Base-by-base conservation (phyloP, 2,113 vertebrate genomes). In the Laticauda colubrina region DNA sequence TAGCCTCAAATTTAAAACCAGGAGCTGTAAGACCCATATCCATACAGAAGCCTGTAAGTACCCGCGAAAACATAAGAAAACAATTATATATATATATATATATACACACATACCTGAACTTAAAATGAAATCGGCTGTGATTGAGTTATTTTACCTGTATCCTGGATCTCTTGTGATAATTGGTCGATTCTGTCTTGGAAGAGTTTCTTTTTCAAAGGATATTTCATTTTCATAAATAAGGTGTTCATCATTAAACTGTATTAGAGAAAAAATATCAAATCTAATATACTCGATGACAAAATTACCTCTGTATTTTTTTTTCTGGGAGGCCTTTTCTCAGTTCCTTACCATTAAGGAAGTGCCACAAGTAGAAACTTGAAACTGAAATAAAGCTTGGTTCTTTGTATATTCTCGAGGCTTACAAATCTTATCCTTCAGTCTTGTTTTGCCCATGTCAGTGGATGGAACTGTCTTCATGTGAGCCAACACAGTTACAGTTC, bases 141-240 rank as follows among this genome's bases (percentile, higher is more conserved):
- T 48, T 64, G 0, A 85, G 45, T 45, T 48, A 20, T 95, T 90
- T n/a, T 96, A 97, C 97, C 95, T 97, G 94, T 96, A 96, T 92
- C 95, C 95, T 92, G 96, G 94, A 87, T 97, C 96, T 94, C 96
- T 97, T 20, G 93, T 96, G 88, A 97, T 94, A 64, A 0, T 94
- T 0, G 95, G 54, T 21, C 0, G 54, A 39, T 93, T 91, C 21
- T 89, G 92, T 88, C 10, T 24, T 95, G 95, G 92, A 89, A 96
- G 95, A 90, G 43, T 95, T 87, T 97, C 96, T 92, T 96, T 96
- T 89, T 97, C 97, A 59, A 95, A 96, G 87, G 95, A 91, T 48
- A 97, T 95, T 96, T 96, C 96, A 48, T 97, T 97, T 96, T 97
- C 96, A 15, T 97, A 97, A 91, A 96, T 90, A 88, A 96, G 93